Base-by-base conservation (phyloP, 2,888 invertebrate species). In the Caradrina kadenii region DNA sequence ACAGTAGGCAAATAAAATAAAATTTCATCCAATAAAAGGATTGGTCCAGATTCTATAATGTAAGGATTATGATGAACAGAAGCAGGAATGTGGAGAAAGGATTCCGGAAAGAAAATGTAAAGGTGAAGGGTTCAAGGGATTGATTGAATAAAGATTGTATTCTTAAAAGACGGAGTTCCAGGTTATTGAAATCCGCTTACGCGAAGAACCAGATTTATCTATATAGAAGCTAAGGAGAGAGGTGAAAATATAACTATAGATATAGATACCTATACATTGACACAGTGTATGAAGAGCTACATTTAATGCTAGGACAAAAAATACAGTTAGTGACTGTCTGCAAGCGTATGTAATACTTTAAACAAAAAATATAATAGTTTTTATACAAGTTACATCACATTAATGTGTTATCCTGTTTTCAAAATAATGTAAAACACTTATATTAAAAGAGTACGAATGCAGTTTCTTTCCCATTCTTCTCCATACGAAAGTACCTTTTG, bases 121-220 rank as follows among this genome's bases (percentile, higher is more conserved):
- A 67, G 63, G 62, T 63, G 42, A 63, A 62, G 54, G 79, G 66
- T 77, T 73, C 65, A 69, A 69, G 63, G 66, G 71, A 71, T 64
- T 63, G 50, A 73, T 80, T 69, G 79, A 73, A 77, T 80, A 81
- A 63, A 78, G 63, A 70, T 60, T 70, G 81, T 76, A 67, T 80
- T 69, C 56, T 69, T 67, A 68, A 70, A 77, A 71, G 62, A 73
- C 66, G 66, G 39, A 67, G 61, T 69, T 76, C 50, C 69, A 55
- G 61, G 63, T 81, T 70, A 81, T 81, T 71, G 73, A 77, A 81
- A 77, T 70, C 66, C 70, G 68, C 45, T 73, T 64, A 53, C 39
- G 52, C 52, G 68, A 42, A 19, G 39, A 35, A 54, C 22, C 67
- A 31, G 59, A 55, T 35, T 58, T 59, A 72, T 21, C 52, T 22